A percentile compares a stretch with the other conserved stretches of the same genome.
These are phyloP conservation scores for Poecilia velifera DNA, from an alignment of 2,797 vertebrate genomes.

Conservation along the genomic window DNA sequence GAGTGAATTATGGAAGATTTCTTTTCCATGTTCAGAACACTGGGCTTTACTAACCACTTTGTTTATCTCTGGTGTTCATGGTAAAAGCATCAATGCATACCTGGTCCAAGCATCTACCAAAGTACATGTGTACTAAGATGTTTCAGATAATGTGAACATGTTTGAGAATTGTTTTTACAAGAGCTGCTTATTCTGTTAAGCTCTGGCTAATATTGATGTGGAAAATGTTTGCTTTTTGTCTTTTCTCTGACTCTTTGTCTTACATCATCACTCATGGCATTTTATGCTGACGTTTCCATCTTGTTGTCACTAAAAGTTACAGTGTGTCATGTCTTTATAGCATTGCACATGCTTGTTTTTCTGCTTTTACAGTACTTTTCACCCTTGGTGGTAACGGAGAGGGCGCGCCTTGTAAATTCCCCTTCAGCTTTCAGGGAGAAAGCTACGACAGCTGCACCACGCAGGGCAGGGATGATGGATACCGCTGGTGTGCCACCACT, in stretches of 20 bases:
- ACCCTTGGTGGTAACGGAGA: constrained; percentile 93
- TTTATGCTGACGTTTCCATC: not conserved
- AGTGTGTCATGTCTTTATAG: not conserved
- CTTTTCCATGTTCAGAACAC: constrained; percentile 60
- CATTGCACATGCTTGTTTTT: constrained; percentile 3
- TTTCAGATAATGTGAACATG: constrained; percentile 51
- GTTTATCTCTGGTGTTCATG: constrained; percentile 70
- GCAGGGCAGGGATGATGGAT: constrained; percentile 91
- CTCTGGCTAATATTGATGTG: constrained; percentile 1
- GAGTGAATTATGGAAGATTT: constrained; percentile 56
- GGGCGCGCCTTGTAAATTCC: constrained; percentile 93
- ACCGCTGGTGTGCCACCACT: constrained; percentile 96
- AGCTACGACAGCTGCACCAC: constrained; percentile 92
- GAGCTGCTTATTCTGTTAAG: constrained; percentile 23
- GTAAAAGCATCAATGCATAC: constrained; percentile 51
- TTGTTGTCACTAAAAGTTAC: not conserved
- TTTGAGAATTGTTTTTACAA: constrained; percentile 27
- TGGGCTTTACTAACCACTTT: constrained; percentile 65
- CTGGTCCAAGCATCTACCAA: constrained; percentile 42
- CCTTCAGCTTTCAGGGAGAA: constrained; percentile 91
- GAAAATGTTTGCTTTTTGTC: constrained; percentile 5
- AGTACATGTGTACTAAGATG: constrained; percentile 58
- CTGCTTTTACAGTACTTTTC: constrained; percentile 86
- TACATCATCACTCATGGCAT: not conserved
- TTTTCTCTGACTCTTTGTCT: not conserved